Evolutionary conservation across 2,113 vertebrate genomes (phyloP).

Genomic region (Labeo catla): DNA sequence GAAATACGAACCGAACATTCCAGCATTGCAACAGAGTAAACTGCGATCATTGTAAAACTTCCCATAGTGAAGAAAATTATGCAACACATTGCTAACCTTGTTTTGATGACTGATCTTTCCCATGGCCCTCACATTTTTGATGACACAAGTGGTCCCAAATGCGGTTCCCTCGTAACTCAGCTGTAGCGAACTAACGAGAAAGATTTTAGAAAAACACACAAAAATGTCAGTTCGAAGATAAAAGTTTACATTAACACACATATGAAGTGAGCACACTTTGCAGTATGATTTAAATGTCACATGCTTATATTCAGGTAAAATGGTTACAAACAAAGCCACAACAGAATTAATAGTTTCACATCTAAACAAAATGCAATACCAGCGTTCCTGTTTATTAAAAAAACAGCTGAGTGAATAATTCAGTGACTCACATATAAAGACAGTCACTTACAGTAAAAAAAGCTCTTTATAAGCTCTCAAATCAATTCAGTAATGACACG

Average conservation of each 20-base stretch:
- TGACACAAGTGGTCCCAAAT: slow-evolving; percentile 70
- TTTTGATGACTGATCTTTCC: slow-evolving; percentile 80
- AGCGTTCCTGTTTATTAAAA: too few relatives aligned
- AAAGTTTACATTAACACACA: neutral
- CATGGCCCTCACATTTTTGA: slow-evolving; percentile 80
- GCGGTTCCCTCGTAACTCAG: slow-evolving; percentile 74
- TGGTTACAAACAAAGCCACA: neutral
- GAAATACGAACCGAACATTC: too few relatives aligned
- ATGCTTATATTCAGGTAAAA: neutral
- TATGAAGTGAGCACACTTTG: neutral
- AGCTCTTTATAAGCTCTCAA: too few relatives aligned
- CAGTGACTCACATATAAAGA: neutral
- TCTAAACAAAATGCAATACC: neutral
- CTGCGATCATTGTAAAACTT: neutral
- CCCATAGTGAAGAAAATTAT: too few relatives aligned
- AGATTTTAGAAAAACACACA: slow-evolving; percentile 18
- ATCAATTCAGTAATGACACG: too few relatives aligned
- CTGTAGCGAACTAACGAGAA: slow-evolving; percentile 77
- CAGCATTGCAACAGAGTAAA: neutral
- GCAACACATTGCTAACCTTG: slow-evolving; percentile 77
- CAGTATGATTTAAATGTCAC: neutral
- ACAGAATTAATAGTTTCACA: neutral
- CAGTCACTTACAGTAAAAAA: neutral
- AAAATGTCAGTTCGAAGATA: neutral
- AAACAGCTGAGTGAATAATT: too few relatives aligned